Conservation (phyloP, 2,113 vertebrate genomes). For the Corythornis cristatus region DNA sequence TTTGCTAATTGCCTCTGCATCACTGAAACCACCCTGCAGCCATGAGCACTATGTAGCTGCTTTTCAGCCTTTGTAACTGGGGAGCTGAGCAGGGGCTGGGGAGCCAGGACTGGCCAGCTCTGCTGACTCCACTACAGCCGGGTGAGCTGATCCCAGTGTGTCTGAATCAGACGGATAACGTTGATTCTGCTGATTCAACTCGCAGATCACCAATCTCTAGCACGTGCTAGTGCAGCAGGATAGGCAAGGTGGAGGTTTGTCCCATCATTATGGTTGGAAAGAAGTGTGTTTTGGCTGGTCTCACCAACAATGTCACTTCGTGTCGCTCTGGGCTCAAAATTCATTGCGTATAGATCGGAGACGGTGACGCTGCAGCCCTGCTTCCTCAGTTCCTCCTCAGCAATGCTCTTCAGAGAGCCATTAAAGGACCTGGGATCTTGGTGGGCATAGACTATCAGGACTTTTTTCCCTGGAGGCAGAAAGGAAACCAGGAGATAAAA, state of each 20-base stretch:
- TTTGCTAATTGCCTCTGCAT: background rate
- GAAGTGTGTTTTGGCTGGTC: background rate
- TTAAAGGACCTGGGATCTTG: conserved; percentile 81
- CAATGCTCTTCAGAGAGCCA: conserved; percentile 67
- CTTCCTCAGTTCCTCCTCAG: conserved; percentile 66
- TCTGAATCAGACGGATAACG: background rate
- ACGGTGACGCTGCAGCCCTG: conserved; percentile 72
- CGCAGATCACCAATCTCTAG: background rate
- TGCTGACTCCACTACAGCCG: background rate
- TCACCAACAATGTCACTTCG: conserved; percentile 73
- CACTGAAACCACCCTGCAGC: background rate
- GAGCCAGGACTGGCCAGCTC: background rate
- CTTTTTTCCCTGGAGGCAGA: conserved; percentile 70
- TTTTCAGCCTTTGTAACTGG: background rate
- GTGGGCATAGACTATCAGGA: conserved; percentile 79
- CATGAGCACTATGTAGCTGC: background rate
- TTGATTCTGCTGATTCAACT: background rate
- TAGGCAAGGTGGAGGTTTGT: background rate
- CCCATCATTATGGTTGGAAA: fast-evolving
- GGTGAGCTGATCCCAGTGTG: background rate
- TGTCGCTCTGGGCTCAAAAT: conserved; percentile 77
- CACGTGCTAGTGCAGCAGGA: background rate
- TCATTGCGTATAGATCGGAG: conserved; percentile 77
- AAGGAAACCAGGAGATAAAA: background rate
- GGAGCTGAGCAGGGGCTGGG: background rate